Base-by-base conservation (phyloP, 2,888 invertebrate genomes). In the Lordiphosa fenestrarum region DNA sequence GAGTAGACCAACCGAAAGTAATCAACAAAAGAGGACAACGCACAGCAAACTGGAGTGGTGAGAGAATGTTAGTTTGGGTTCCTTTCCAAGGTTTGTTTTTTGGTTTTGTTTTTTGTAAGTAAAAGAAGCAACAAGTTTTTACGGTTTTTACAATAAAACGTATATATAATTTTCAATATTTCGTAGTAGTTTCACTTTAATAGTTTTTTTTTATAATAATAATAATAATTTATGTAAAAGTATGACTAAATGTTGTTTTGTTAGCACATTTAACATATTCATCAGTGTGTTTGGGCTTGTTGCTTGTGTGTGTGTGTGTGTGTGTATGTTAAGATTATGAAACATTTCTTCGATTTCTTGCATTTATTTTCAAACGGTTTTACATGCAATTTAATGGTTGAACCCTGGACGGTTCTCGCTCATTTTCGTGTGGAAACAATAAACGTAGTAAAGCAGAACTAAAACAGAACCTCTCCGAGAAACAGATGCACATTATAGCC, bases 141-240 rank as follows among this genome's bases (percentile, higher is more conserved):
- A 77, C 77, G 77, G 76, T 80, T 82, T 84, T 83, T 84, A 84
- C 83, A 84, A 83, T 84, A 84, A 84, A 83, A 82, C 81, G 77
- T 77, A 77, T 77, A 77, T 84, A 84, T 84, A 84, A 84, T 84
- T 82, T 69, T 75, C 73, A 75, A 71, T 69, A 71, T 64, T 36
- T 53, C 53, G 49, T 53, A 49, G 25, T 69, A 56, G 63, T 64
- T 67, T 44, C 40, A 65, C 65, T 72, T 60, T 58, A 64, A 64
- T 65, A 65, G 54, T 62, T 62, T 54, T 56, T 66, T 15, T 15
- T 15, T 15, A 15, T 15, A 15, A 73, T 63, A 65, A 48, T 71
- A 66, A 71, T 46, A 46, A 37, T 44, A 44, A 33, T 44, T 44
- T 33, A 44, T 44, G 33, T 44, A 33, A 33, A 33, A 33, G 66